Evolutionary conservation across 2,113 vertebrate genomes (phyloP).

Genomic region (Microtus ochrogaster): DNA sequence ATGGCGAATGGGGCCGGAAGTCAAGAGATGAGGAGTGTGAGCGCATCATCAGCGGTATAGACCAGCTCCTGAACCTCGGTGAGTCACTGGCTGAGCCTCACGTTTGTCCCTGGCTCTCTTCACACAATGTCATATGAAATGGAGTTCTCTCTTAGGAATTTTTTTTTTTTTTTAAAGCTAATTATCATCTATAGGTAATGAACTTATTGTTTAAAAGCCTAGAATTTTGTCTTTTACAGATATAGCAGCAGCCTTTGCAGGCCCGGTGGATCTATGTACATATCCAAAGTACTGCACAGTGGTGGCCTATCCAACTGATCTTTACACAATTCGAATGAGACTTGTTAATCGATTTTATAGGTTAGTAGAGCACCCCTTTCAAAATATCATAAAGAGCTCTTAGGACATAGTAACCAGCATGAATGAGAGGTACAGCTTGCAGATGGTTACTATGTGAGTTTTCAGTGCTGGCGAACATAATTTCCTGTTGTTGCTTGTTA

Average conservation of each 20-base stretch:
- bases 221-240: conserved; percentile 85
- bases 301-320: conserved; percentile 96
- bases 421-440: background rate
- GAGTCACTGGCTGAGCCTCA: background rate
- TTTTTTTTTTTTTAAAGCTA: background rate
- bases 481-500: background rate
- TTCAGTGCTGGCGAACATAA: background rate
- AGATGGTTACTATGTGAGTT: background rate
- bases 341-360: conserved; percentile 96
- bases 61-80: conserved; percentile 95
- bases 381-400: background rate
- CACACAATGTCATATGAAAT: background rate
- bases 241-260: conserved; percentile 94
- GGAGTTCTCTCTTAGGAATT: background rate
- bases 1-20: conserved; percentile 93
- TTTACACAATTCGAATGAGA: conserved; percentile 94
- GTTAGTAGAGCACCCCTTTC: conserved; percentile 79
- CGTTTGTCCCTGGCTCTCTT: too few species aligned
- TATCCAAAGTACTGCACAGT: conserved; percentile 97
- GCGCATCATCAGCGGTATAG: conserved; percentile 92
- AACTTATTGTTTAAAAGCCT: background rate
- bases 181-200: background rate
- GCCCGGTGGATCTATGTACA: conserved; percentile 93
- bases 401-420: background rate
- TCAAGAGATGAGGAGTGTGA: conserved; percentile 94